A percentile compares a stretch with the other conserved stretches of the same genome.
Conservation (phyloP, 2,888 invertebrate species). For the Eupithecia vulgata region DNA sequence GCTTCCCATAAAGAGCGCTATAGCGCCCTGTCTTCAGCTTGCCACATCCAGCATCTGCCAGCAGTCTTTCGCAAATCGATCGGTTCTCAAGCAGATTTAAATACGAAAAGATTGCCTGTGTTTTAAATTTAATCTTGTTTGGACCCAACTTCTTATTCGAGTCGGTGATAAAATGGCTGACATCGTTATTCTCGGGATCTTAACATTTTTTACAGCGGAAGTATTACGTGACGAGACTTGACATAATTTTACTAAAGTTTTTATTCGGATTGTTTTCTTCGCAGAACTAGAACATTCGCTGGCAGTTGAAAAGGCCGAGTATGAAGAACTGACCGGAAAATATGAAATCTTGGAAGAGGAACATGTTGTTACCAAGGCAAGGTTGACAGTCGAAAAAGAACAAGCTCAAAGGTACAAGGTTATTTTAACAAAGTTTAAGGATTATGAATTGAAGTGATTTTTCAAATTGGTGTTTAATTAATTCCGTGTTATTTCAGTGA, state of each 20-base stretch:
- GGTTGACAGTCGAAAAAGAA: constrained; percentile 92
- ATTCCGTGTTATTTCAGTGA: constrained; percentile 75
- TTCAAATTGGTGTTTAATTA: too few species aligned
- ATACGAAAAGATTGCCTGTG: constrained; percentile 86
- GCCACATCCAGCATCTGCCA: too few species aligned
- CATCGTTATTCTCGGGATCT: too few species aligned
- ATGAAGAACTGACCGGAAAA: constrained; percentile 91
- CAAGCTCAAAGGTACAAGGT: constrained; percentile 87
- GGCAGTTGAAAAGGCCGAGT: constrained; percentile 87
- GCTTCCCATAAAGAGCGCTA: too few species aligned
- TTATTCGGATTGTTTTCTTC: constrained; percentile 44
- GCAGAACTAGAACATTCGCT: constrained; percentile 88
- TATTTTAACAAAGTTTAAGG: background rate
- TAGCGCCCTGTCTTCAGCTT: too few species aligned
- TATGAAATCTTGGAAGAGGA: constrained; percentile 94
- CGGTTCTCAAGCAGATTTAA: constrained; percentile 81
- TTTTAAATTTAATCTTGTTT: constrained; percentile 42
- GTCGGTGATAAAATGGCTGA: too few species aligned
- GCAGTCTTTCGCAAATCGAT: too few species aligned
- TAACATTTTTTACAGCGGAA: too few species aligned
- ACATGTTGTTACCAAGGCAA: constrained; percentile 92
- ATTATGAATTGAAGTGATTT: background rate
- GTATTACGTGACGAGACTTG: too few species aligned
- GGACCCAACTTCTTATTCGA: too few species aligned
- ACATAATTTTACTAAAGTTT: too few species aligned